Percentiles rank a stretch among this genome's conserved stretches.
Evolutionary conservation across 2,113 vertebrate genomes (phyloP).

Genomic region (Psophia crepitans): DNA sequence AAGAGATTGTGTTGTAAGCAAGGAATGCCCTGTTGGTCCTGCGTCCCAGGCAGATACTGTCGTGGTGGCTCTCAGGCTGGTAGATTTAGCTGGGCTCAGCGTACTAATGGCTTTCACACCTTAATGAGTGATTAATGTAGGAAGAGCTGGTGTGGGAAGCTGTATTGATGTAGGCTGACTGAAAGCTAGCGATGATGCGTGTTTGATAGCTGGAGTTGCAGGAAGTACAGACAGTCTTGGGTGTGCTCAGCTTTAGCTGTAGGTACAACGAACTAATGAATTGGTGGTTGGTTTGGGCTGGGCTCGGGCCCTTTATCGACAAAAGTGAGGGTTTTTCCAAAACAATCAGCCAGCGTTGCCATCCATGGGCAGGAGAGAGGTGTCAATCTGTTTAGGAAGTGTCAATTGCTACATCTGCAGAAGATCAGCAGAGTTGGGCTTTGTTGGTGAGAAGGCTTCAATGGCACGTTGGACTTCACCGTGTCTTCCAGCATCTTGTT

Average conservation of each 20-base stretch:
- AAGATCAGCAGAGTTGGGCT: not conserved
- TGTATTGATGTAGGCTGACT: not conserved
- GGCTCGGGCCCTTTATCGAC: not conserved
- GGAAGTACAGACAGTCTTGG: too few relatives aligned
- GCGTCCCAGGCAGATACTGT: not conserved
- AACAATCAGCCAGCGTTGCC: fast-evolving
- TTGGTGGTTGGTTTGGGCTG: not conserved
- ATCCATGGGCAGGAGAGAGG: not conserved
- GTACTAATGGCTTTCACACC: not conserved
- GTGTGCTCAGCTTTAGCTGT: fast-evolving
- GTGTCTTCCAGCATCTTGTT: not conserved
- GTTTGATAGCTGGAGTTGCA: not conserved
- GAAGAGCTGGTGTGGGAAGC: not conserved
- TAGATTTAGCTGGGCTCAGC: not conserved
- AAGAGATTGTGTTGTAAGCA: not conserved
- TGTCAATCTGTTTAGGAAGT: not conserved
- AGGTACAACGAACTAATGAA: fast-evolving
- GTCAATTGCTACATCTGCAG: fast-evolving
- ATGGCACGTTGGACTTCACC: fast-evolving
- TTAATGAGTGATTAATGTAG: not conserved
- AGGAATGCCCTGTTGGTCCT: not conserved
- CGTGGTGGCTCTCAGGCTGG: not conserved
- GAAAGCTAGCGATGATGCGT: not conserved
- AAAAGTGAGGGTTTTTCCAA: not conserved
- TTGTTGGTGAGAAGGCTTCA: not conserved